phyloP scores from a whole-genome alignment of 2,797 vertebrate genomes.

The Chromis chromis region DNA sequence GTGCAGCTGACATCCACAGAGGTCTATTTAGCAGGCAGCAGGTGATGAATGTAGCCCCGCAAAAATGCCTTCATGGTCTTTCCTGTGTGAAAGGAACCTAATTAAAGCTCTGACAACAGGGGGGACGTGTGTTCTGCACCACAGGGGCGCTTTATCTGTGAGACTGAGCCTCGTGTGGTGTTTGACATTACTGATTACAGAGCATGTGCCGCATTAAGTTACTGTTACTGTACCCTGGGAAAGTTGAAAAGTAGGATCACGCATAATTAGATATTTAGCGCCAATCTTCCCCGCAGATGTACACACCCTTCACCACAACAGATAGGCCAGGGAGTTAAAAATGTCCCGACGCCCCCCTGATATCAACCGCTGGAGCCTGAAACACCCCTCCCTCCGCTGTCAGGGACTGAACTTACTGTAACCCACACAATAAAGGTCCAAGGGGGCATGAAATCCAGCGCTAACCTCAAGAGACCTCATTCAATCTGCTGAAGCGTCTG shows the following conservation, averaged over 20 bases:
- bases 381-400: conserved; percentile 50
- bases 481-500: conserved; percentile 23
- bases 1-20: neutral
- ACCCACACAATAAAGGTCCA: conserved; percentile 56
- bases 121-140: conserved; percentile 21
- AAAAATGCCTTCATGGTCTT: conserved; percentile 29
- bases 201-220: conserved; percentile 66
- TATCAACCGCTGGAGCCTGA: conserved; percentile 58
- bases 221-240: conserved; percentile 80
- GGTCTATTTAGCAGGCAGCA: conserved; percentile 13
- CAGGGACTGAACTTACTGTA: conserved; percentile 57
- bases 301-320: conserved; percentile 83
- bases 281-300: conserved; percentile 73
- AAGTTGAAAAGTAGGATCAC: conserved; percentile 68
- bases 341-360: conserved; percentile 57
- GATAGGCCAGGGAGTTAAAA: conserved; percentile 75
- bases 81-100: conserved; percentile 58
- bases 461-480: conserved; percentile 43
- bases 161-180: conserved; percentile 63
- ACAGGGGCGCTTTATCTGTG: conserved; percentile 55
- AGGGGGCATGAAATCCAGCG: conserved; percentile 34
- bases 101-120: conserved; percentile 56
- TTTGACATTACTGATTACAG: conserved; percentile 83
- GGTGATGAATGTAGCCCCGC: conserved; percentile 37
- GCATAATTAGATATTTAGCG: conserved; percentile 84